Evolutionary conservation across 2,888 invertebrate species (phyloP).

Genomic region (Ceraclea dissimilis): DNA sequence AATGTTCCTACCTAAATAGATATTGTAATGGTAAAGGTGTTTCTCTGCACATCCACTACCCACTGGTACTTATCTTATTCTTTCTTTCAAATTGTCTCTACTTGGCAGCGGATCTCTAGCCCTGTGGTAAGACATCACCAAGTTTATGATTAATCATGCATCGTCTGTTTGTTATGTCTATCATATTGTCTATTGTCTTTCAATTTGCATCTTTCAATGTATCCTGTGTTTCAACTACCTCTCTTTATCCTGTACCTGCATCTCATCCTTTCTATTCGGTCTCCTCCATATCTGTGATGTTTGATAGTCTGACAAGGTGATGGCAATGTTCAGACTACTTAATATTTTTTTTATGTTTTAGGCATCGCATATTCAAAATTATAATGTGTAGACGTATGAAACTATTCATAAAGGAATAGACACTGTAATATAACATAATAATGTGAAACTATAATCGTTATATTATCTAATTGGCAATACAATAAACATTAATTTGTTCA

Average conservation of each 20-base stretch:
- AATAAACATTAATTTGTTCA: background rate
- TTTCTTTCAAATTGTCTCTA: slow-evolving; percentile 24
- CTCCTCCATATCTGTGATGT: too few relatives aligned
- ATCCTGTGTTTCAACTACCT: slow-evolving; percentile 15
- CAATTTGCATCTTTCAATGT: slow-evolving; percentile 18
- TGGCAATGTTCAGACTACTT: slow-evolving; percentile 15
- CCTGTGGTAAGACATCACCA: slow-evolving; percentile 26
- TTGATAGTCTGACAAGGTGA: slow-evolving; percentile 16
- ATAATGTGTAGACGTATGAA: background rate
- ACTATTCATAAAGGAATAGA: slow-evolving; percentile 1
- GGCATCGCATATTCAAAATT: background rate
- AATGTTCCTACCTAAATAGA: background rate
- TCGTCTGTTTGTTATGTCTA: slow-evolving; percentile 20
- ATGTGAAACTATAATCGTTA: too few relatives aligned
- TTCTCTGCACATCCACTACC: slow-evolving; percentile 10
- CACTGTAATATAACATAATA: too few relatives aligned
- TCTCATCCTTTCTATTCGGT: background rate
- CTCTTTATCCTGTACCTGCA: slow-evolving; percentile 7
- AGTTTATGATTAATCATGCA: slow-evolving; percentile 22
- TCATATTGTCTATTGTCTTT: slow-evolving; percentile 19
- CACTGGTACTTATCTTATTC: slow-evolving; percentile 28
- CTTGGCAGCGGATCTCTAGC: slow-evolving; percentile 27
- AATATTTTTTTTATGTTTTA: background rate
- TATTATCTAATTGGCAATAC: background rate
- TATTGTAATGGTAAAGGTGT: background rate